A percentile compares a stretch with the other conserved stretches of the same genome.
phyloP scores from a whole-genome alignment of 2,888 invertebrate species.

The Pogonocherus hispidulus region DNA sequence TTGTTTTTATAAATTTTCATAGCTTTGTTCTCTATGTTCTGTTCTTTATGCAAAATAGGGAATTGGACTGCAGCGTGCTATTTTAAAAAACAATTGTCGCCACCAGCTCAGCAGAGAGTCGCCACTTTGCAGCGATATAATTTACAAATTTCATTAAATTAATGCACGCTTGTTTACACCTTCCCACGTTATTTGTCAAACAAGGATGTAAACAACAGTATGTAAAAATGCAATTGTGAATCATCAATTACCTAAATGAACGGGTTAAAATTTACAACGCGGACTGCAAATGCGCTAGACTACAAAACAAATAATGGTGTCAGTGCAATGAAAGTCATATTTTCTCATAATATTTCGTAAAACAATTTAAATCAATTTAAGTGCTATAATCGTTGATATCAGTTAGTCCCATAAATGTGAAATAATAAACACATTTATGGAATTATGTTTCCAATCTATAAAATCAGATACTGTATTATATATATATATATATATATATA shows the following conservation, averaged over 20 bases:
- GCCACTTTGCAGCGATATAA: conserved; percentile 46
- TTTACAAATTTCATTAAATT: conserved; percentile 52
- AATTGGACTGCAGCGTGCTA: conserved; percentile 9
- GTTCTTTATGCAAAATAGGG: conserved; percentile 10
- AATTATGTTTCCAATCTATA: neutral
- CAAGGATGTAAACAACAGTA: conserved; percentile 43
- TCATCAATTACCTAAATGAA: conserved; percentile 54
- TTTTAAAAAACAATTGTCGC: conserved; percentile 20
- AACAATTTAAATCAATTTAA: conserved; percentile 32
- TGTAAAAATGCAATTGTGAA: conserved; percentile 50
- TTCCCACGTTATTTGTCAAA: conserved; percentile 49
- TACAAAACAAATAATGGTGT: conserved; percentile 42
- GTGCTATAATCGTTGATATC: conserved; percentile 16
- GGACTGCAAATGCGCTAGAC: conserved; percentile 33
- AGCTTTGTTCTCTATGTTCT: too few relatives aligned
- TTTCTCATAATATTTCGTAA: conserved; percentile 13
- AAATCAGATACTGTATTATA: too few relatives aligned
- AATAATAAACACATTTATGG: conserved; percentile 7
- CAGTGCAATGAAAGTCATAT: conserved; percentile 35
- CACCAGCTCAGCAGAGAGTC: conserved; percentile 28
- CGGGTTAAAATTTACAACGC: conserved; percentile 43
- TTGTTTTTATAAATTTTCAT: too few relatives aligned
- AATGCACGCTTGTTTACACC: conserved; percentile 51
- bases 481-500: too few relatives aligned
- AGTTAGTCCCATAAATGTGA: neutral